Evolutionary conservation across 2,888 invertebrate genomes (phyloP).

Genomic region (Eudasyphora cyanicolor): DNA sequence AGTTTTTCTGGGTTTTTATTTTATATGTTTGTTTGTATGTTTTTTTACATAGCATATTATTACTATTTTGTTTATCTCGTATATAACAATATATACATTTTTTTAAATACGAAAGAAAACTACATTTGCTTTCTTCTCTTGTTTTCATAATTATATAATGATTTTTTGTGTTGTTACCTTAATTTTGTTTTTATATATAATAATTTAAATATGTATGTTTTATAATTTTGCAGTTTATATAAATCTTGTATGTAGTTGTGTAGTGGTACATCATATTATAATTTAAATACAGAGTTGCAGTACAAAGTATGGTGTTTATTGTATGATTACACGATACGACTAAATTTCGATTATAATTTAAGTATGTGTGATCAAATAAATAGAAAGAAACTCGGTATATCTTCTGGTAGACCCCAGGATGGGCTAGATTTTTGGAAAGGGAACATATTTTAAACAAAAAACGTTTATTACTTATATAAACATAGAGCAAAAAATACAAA

Average conservation of each 20-base stretch:
- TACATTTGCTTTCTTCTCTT: conserved; percentile 6
- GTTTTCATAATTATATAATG: background rate
- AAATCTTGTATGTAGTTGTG: background rate
- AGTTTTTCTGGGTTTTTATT: background rate
- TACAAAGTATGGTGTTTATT: conserved; percentile 1
- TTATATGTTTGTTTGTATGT: conserved; percentile 4
- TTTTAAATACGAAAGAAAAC: conserved; percentile 53
- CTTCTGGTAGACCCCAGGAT: background rate
- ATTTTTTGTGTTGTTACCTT: conserved; percentile 14
- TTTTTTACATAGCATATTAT: conserved; percentile 40
- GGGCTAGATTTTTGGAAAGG: conserved; percentile 22
- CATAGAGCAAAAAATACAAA: conserved; percentile 1
- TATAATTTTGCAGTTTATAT: background rate
- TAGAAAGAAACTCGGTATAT: background rate
- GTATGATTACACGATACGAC: background rate
- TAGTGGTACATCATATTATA: conserved; percentile 39
- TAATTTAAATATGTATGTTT: conserved; percentile 50
- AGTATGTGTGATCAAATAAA: conserved; percentile 24
- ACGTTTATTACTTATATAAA: background rate
- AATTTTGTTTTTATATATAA: conserved; percentile 32
- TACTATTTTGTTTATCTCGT: conserved; percentile 35
- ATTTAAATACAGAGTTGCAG: conserved; percentile 55
- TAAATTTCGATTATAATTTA: conserved; percentile 23
- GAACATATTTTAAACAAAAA: conserved; percentile 30
- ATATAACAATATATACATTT: conserved; percentile 59